These are phyloP conservation scores for Engraulis encrasicolus DNA, from an alignment of 2,113 vertebrate genomes.

Conservation along the genomic window DNA sequence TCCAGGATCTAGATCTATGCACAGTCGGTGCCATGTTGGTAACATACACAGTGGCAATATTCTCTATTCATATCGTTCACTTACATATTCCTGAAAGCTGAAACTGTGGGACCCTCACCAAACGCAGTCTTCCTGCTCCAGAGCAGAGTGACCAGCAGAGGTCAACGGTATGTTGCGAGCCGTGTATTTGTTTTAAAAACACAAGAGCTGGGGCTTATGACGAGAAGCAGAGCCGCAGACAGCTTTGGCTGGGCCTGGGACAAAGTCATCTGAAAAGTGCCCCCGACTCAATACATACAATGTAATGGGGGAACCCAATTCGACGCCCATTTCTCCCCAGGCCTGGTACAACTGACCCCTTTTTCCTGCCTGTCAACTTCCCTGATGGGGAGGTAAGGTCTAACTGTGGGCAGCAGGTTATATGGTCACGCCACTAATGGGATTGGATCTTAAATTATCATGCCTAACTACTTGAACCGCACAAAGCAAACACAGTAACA, in stretches of 20 bases:
- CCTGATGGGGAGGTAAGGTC: no score
- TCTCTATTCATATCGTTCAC: not conserved
- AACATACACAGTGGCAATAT: not conserved
- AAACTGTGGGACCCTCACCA: not conserved
- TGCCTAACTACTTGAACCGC: slow-evolving; percentile 20
- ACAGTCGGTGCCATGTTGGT: not conserved
- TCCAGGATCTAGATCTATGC: slow-evolving; percentile 5
- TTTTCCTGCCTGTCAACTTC: no score
- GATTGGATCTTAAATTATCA: slow-evolving; percentile 28
- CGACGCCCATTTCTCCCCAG: no score
- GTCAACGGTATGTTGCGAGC: slow-evolving; percentile 4
- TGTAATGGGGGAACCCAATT: no score
- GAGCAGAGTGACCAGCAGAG: not conserved
- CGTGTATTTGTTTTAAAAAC: slow-evolving; percentile 28
- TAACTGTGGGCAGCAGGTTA: slow-evolving; percentile 16
- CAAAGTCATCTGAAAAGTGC: no score
- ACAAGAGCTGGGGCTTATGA: slow-evolving; percentile 8
- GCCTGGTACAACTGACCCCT: no score
- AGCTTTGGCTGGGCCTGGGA: no score
- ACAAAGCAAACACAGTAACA: slow-evolving; percentile 43
- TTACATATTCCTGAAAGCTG: not conserved
- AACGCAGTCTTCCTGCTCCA: not conserved
- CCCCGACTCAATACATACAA: no score
- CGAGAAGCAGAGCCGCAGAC: no score
- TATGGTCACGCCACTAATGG: slow-evolving; percentile 22